Evolutionary conservation across 1,140 invertebrate species (phyloP).

Genomic region (Zaprionus tsacasi): DNA sequence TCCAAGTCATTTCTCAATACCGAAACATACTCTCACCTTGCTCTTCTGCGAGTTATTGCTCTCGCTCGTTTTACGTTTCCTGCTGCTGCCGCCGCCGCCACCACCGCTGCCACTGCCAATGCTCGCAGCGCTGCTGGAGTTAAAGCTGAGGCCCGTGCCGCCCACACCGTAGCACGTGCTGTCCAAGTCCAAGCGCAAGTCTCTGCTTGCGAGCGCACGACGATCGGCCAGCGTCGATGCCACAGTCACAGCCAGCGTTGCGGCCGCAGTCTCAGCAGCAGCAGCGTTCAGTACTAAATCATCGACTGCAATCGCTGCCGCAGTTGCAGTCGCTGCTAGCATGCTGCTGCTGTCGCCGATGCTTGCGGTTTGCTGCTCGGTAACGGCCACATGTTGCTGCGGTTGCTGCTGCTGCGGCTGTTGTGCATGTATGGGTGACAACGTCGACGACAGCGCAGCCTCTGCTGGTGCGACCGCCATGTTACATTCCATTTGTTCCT

Average conservation of each 20-base stretch:
- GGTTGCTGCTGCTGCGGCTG: not conserved
- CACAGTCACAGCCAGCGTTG: slow-evolving; percentile 29
- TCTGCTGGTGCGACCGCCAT: slow-evolving; percentile 20
- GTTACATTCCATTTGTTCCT: slow-evolving; percentile 63
- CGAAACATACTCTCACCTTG: slow-evolving; percentile 64
- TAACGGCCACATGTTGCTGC: slow-evolving; percentile 69
- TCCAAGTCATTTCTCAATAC: slow-evolving; percentile 18
- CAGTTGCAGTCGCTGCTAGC: slow-evolving; percentile 1
- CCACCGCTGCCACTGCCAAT: slow-evolving; percentile 60
- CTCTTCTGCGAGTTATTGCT: slow-evolving; percentile 81
- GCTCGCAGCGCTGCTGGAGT: slow-evolving; percentile 45
- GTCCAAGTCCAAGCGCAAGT: slow-evolving; percentile 76
- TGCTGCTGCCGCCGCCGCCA: slow-evolving; percentile 71
- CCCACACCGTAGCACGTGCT: slow-evolving; percentile 76
- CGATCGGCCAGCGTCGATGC: slow-evolving; percentile 68
- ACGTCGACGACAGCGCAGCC: slow-evolving; percentile 1
- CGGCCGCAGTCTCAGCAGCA: slow-evolving; percentile 11
- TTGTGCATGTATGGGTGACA: not conserved
- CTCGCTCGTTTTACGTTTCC: slow-evolving; percentile 85
- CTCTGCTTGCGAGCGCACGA: slow-evolving; percentile 62
- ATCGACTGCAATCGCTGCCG: slow-evolving; percentile 41
- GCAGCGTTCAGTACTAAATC: not conserved
- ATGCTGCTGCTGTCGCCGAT: not conserved
- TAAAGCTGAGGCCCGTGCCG: slow-evolving; percentile 67
- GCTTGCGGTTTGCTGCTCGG: slow-evolving; percentile 2